Evolutionary conservation across 2,113 vertebrate species (phyloP).

Genomic region (Lonchura striata): DNA sequence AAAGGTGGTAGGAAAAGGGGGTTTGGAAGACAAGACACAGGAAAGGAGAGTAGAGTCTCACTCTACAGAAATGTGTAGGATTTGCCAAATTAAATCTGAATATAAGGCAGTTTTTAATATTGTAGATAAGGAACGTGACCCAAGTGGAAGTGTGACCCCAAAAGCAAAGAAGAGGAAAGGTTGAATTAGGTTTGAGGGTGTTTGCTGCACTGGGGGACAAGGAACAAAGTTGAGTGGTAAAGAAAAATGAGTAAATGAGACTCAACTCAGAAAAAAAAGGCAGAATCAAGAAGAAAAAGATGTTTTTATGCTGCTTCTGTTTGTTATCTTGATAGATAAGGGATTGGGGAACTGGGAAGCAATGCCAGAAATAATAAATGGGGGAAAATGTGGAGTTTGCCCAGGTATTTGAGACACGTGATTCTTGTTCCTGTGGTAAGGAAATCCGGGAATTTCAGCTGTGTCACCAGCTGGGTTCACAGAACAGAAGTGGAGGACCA

Average conservation of each 20-base stretch:
- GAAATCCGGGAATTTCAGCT: neutral
- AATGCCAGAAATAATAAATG: neutral
- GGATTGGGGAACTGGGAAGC: neutral
- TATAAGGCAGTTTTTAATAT: neutral
- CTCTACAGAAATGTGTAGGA: neutral
- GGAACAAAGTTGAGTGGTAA: neutral
- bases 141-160: neutral
- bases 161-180: neutral
- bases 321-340: neutral
- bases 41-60: neutral
- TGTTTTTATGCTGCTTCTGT: neutral
- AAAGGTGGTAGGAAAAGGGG: neutral
- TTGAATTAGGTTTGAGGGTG: neutral
- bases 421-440: neutral
- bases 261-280: neutral
- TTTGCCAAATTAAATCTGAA: neutral
- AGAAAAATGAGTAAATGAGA: neutral
- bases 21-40: neutral
- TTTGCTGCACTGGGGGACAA: neutral
- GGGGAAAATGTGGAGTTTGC: neutral
- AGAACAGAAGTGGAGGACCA: neutral
- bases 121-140: neutral
- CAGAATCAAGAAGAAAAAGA: neutral
- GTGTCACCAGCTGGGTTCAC: neutral
- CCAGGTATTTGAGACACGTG: neutral